phyloP scores from a whole-genome alignment of 30 jellyfish, hydroid and myxozoan species.

The Aurelia sp. region DNA sequence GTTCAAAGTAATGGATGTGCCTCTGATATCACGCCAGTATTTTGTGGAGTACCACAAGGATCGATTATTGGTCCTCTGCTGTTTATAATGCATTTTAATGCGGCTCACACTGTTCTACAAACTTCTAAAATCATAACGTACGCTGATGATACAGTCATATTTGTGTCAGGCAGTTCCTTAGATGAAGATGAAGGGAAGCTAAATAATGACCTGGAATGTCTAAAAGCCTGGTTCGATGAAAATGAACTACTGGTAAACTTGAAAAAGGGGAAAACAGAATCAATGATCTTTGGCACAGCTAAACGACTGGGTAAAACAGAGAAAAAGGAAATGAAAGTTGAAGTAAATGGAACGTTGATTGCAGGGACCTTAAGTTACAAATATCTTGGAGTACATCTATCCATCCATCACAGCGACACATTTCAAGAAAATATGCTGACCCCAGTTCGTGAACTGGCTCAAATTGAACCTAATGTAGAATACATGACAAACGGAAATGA shows the following conservation, averaged over 20 bases:
- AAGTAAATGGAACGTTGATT: constrained; percentile 38
- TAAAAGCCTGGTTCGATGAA: constrained; percentile 62
- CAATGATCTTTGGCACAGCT: constrained; percentile 75
- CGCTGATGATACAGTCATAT: constrained; percentile 80
- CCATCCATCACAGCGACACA: too few relatives aligned
- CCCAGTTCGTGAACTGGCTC: too few relatives aligned
- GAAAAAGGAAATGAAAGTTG: constrained; percentile 47
- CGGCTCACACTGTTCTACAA: constrained; percentile 47
- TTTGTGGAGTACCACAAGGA: constrained; percentile 75
- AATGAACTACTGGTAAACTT: constrained; percentile 56
- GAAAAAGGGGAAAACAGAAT: constrained; percentile 69
- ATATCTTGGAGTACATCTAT: constrained; percentile 64
- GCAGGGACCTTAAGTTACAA: constrained; percentile 46
- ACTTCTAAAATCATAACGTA: constrained; percentile 48
- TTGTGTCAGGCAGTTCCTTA: constrained; percentile 41
- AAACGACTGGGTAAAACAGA: constrained; percentile 60
- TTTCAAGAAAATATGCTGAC: too few relatives aligned
- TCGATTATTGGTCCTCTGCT: constrained; percentile 70
- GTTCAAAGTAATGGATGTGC: constrained; percentile 52
- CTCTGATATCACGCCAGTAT: constrained; percentile 50
- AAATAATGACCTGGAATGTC: constrained; percentile 44
- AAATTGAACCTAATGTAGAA: too few relatives aligned
- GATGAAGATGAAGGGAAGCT: constrained; percentile 49
- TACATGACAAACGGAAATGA: too few relatives aligned
- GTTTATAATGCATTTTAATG: constrained; percentile 54